Evolutionary conservation across 2,888 invertebrate genomes (phyloP).

Genomic region (Eledona agricola): DNA sequence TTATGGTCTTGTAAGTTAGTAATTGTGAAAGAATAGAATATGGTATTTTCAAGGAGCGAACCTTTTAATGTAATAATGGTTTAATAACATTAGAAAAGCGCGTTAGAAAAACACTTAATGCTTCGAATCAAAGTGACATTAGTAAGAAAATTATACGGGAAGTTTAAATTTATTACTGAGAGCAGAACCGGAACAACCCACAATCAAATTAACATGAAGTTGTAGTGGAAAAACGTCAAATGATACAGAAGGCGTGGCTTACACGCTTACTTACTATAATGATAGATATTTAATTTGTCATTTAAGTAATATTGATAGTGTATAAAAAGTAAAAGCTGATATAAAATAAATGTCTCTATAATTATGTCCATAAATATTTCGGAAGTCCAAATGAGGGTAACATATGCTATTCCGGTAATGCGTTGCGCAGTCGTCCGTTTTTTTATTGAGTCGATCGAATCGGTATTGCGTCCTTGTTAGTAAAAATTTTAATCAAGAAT

Average conservation of each 20-base stretch:
- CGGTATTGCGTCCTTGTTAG: conserved; percentile 21
- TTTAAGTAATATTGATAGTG: conserved; percentile 48
- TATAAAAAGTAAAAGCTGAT: conserved; percentile 47
- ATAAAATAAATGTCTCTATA: conserved; percentile 48
- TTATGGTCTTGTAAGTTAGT: conserved; percentile 12
- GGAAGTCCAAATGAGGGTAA: conserved; percentile 46
- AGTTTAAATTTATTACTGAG: conserved; percentile 46
- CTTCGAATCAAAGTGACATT: conserved; percentile 52
- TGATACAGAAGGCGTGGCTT: conserved; percentile 51
- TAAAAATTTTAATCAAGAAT: conserved; percentile 25
- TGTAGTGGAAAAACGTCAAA: conserved; percentile 52
- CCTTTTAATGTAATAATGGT: conserved; percentile 16
- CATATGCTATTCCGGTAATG: conserved; percentile 44
- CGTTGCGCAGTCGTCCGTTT: conserved; percentile 28
- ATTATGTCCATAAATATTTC: conserved; percentile 48
- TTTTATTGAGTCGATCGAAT: too few species aligned
- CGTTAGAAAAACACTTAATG: conserved; percentile 40
- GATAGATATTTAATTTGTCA: conserved; percentile 56
- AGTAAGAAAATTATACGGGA: conserved; percentile 53
- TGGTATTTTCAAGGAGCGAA: too few species aligned
- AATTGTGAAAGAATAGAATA: conserved; percentile 23
- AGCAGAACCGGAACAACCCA: conserved; percentile 47
- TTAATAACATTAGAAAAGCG: conserved; percentile 29
- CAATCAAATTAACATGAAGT: conserved; percentile 47
- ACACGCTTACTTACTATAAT: conserved; percentile 52